Evolutionary conservation across 2,113 vertebrate species (phyloP).

Genomic region (Nannospalax galili): DNA sequence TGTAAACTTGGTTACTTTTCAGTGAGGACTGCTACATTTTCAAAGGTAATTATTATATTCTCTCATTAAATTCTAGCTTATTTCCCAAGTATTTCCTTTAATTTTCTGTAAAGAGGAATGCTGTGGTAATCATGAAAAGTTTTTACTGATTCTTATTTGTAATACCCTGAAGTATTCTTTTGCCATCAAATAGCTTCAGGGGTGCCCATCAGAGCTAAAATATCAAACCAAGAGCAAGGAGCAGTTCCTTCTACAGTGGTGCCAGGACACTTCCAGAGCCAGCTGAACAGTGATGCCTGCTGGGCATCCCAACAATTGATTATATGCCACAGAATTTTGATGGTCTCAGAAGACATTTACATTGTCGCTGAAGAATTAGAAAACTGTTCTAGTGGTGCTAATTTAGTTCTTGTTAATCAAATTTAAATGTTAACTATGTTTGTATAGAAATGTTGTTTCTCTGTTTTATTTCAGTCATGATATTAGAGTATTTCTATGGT

Average conservation of each 20-base stretch:
- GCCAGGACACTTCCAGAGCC: background rate
- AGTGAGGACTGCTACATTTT: background rate
- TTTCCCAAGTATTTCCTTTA: conserved; percentile 49
- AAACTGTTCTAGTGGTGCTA: conserved; percentile 8
- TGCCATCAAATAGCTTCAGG: background rate
- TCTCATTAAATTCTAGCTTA: background rate
- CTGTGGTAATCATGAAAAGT: background rate
- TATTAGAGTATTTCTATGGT: background rate
- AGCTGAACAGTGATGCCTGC: background rate
- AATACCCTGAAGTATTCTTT: background rate
- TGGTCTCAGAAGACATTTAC: conserved; percentile 11
- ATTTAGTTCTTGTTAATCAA: conserved; percentile 43
- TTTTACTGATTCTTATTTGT: conserved; percentile 27
- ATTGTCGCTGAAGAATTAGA: conserved; percentile 21
- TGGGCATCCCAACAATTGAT: background rate
- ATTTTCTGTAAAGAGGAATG: conserved; percentile 10
- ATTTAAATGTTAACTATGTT: conserved; percentile 48
- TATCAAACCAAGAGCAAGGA: background rate
- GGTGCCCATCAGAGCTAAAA: background rate
- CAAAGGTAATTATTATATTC: conserved; percentile 9
- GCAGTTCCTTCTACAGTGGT: background rate
- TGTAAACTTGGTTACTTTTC: conserved; percentile 1
- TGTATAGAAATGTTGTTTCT: background rate
- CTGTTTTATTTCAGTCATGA: background rate
- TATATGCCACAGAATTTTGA: background rate